Percentiles rank a stretch among this genome's conserved stretches.
These are phyloP conservation scores for Pteronotus mesoamericanus DNA, from an alignment of 2,797 vertebrate species.

Conservation along the genomic window DNA sequence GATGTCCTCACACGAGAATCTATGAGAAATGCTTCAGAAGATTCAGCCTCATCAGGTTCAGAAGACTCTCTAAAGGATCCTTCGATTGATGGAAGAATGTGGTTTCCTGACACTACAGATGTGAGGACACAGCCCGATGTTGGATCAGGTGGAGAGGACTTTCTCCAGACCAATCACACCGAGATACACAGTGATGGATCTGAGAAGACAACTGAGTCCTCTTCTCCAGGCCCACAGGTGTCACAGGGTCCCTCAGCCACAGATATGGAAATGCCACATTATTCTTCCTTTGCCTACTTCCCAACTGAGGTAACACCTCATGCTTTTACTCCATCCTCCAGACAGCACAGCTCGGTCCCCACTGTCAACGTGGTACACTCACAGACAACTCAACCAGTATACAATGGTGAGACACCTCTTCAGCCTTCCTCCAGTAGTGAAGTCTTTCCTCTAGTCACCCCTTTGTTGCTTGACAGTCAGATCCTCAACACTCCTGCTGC, in stretches of 20 bases:
- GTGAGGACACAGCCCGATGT: slow-evolving; percentile 38
- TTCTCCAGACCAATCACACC: slow-evolving; percentile 73
- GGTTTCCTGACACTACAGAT: slow-evolving; percentile 62
- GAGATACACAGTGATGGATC: slow-evolving; percentile 48
- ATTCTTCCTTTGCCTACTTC: slow-evolving; percentile 80
- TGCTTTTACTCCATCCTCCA: slow-evolving; percentile 83
- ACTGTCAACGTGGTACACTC: slow-evolving; percentile 82
- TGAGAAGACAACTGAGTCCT: slow-evolving; percentile 65
- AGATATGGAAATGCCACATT: slow-evolving; percentile 77
- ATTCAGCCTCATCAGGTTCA: slow-evolving; percentile 66
- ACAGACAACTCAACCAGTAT: slow-evolving; percentile 89
- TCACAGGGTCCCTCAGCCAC: slow-evolving; percentile 68
- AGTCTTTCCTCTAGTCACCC: slow-evolving; percentile 86
- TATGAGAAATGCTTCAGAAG: slow-evolving; percentile 74
- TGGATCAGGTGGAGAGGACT: slow-evolving; percentile 51
- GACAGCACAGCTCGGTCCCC: slow-evolving; percentile 81
- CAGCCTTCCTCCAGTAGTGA: slow-evolving; percentile 87
- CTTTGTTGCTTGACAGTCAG: slow-evolving; percentile 86
- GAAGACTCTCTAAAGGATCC: slow-evolving; percentile 62
- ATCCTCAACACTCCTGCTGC: slow-evolving; percentile 86
- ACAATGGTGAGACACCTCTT: slow-evolving; percentile 93
- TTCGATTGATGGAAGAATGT: slow-evolving; percentile 60
- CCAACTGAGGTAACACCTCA: slow-evolving; percentile 81
- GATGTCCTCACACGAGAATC: slow-evolving; percentile 70
- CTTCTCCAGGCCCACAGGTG: slow-evolving; percentile 69